These are phyloP conservation scores for Acanthococcus lagerstroemiae DNA, from an alignment of 2,888 invertebrate species.

Conservation along the genomic window DNA sequence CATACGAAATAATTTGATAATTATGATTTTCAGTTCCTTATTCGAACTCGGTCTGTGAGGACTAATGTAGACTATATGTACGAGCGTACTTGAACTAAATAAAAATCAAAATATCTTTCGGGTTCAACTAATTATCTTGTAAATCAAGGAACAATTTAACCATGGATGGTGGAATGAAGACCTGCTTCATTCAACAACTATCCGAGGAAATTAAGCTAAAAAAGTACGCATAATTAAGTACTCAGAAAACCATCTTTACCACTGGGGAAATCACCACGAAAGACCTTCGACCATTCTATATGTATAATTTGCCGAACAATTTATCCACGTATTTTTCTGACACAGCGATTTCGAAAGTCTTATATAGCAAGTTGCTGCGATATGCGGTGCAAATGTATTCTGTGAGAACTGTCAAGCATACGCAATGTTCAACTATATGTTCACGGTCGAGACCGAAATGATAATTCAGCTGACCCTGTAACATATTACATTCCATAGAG, in stretches of 20 bases:
- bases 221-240: background rate
- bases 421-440: background rate
- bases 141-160: background rate
- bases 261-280: background rate
- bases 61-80: too few species aligned
- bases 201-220: background rate
- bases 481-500: background rate
- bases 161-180: background rate
- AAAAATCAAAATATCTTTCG: too few species aligned
- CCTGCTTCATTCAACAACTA: background rate
- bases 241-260: background rate
- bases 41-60: too few species aligned
- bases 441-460: background rate
- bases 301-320: slow-evolving; percentile 10
- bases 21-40: too few species aligned
- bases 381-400: slow-evolving; percentile 12
- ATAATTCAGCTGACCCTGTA: background rate
- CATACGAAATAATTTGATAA: too few species aligned
- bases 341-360: background rate
- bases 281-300: slow-evolving; percentile 2
- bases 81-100: too few species aligned
- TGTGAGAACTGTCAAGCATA: slow-evolving; percentile 7
- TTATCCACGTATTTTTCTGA: background rate
- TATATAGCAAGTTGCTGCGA: slow-evolving; percentile 1
- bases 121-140: background rate